phyloP scores from a whole-genome alignment of 2,888 invertebrate genomes.

The Cinara cedri region DNA sequence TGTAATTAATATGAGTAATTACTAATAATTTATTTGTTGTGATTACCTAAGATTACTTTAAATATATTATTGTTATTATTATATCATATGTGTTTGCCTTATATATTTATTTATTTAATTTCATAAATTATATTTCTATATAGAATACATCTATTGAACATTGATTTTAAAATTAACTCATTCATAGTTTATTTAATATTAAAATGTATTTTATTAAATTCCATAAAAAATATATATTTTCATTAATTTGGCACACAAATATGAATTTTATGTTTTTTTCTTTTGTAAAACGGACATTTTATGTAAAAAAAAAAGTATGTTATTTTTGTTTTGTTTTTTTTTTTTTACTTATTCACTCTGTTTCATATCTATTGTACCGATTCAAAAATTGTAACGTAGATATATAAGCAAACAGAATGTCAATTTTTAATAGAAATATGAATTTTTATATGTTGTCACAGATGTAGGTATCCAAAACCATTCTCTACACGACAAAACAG shows the following conservation, averaged over 20 bases:
- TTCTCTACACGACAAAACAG: slow-evolving; percentile 44
- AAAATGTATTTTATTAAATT: background rate
- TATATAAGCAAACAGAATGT: slow-evolving; percentile 34
- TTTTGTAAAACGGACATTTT: slow-evolving; percentile 48
- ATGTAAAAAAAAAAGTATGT: slow-evolving; percentile 1
- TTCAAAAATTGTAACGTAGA: slow-evolving; percentile 35
- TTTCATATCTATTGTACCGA: slow-evolving; percentile 23
- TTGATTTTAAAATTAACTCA: background rate
- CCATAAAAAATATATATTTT: background rate
- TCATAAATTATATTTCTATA: background rate
- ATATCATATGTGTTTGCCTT: slow-evolving; percentile 9
- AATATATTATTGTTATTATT: slow-evolving; percentile 21
- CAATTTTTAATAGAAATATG: slow-evolving; percentile 42
- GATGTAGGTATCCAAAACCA: slow-evolving; percentile 53
- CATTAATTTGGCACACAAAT: slow-evolving; percentile 11
- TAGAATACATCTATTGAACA: background rate
- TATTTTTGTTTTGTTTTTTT: slow-evolving; percentile 10
- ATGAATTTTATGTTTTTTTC: slow-evolving; percentile 19
- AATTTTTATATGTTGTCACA: slow-evolving; percentile 55
- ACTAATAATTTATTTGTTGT: background rate
- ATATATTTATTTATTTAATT: background rate
- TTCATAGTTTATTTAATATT: slow-evolving; percentile 1
- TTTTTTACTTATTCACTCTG: slow-evolving; percentile 40
- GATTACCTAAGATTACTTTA: background rate
- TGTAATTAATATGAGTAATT: slow-evolving; percentile 12